Evolutionary conservation across 2,888 invertebrate species (phyloP).

Genomic region (Germaria angustata): DNA sequence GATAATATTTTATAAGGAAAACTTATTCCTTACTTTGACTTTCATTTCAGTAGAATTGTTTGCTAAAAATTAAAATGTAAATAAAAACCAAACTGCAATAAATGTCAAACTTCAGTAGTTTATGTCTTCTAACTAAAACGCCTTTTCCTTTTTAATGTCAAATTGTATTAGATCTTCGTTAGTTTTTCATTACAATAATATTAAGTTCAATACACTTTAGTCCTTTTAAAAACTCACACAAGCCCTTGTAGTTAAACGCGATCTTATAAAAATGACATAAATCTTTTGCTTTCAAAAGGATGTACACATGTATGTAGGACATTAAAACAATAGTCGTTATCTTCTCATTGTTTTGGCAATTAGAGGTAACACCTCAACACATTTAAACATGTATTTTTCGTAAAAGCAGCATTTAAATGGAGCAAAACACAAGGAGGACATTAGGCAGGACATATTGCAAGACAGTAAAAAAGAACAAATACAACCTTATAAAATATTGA

Average conservation of each 20-base stretch:
- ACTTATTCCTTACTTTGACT: neutral
- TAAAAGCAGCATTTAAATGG: conserved; percentile 28
- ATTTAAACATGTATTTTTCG: conserved; percentile 42
- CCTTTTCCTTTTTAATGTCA: conserved; percentile 53
- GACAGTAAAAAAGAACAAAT: neutral
- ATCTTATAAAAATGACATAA: conserved; percentile 49
- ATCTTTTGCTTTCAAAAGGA: conserved; percentile 46
- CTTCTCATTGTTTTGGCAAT: conserved; percentile 70
- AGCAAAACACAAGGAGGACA: conserved; percentile 58
- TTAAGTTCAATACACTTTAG: neutral
- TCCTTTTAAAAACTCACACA: neutral
- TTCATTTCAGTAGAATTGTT: neutral
- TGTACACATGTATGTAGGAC: neutral
- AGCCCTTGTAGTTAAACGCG: conserved; percentile 17
- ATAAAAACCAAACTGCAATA: conserved; percentile 65
- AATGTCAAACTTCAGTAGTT: conserved; percentile 73
- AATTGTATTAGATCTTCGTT: neutral
- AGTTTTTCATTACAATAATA: neutral
- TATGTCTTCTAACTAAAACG: conserved; percentile 70
- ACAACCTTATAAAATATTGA: conserved; percentile 40
- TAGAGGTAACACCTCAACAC: conserved; percentile 75
- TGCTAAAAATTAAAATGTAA: neutral
- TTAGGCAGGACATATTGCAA: conserved; percentile 59
- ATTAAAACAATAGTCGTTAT: conserved; percentile 65
- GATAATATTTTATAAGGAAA: too few relatives aligned